Evolutionary conservation across 2,888 invertebrate genomes (phyloP).

Genomic region (Orthosia cruda): DNA sequence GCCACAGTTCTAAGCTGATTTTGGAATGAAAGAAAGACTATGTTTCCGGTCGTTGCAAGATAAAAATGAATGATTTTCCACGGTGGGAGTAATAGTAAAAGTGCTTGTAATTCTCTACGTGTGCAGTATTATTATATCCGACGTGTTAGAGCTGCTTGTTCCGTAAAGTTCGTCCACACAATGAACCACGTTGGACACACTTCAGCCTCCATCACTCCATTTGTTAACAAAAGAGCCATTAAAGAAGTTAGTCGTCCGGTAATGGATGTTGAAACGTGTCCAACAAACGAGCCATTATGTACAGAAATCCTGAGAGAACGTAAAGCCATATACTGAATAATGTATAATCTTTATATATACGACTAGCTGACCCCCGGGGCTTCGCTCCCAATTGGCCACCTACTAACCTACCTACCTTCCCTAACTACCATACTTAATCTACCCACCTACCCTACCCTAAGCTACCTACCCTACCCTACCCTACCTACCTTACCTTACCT

Average conservation of each 20-base stretch:
- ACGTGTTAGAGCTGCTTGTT: constrained; percentile 47
- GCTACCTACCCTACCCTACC: too few species aligned
- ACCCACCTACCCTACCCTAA: too few species aligned
- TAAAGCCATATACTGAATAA: constrained; percentile 35
- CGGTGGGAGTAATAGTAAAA: constrained; percentile 31
- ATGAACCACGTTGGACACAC: constrained; percentile 63
- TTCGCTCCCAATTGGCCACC: too few species aligned
- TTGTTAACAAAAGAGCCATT: constrained; percentile 66
- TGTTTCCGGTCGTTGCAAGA: constrained; percentile 43
- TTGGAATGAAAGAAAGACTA: constrained; percentile 44
- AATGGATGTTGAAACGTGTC: constrained; percentile 64
- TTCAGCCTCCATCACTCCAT: constrained; percentile 64
- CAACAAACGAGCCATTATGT: constrained; percentile 62
- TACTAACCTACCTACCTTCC: too few species aligned
- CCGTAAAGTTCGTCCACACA: constrained; percentile 52
- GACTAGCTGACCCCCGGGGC: too few species aligned
- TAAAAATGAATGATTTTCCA: constrained; percentile 50
- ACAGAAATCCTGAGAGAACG: constrained; percentile 43
- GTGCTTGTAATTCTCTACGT: constrained; percentile 47
- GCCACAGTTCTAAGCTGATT: constrained; percentile 42
- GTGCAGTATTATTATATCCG: constrained; percentile 60
- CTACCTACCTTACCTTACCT: too few species aligned
- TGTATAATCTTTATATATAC: constrained; percentile 20
- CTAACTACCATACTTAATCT: too few species aligned
- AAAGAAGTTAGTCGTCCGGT: constrained; percentile 64